Evolutionary conservation across 2,888 invertebrate species (phyloP).

Genomic region (Ormia ochracea): DNA sequence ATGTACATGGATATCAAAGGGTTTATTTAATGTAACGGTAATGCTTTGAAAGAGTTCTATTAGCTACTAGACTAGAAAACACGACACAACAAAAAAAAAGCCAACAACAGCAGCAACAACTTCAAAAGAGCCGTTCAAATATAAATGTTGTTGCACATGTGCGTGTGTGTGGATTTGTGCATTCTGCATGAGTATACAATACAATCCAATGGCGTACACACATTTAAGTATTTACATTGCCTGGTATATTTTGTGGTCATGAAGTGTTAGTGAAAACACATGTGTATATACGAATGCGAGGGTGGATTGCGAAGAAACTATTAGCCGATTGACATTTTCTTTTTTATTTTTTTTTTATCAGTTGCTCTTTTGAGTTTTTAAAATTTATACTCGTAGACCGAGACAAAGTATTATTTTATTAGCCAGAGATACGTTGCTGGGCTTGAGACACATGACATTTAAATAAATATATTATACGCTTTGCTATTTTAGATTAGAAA

Average conservation of each 20-base stretch:
- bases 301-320: too few relatives aligned
- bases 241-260: conserved; percentile 46
- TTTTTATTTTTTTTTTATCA: too few relatives aligned
- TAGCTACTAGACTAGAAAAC: conserved; percentile 59
- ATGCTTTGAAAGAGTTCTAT: conserved; percentile 59
- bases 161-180: neutral
- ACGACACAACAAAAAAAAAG: conserved; percentile 4
- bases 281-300: conserved; percentile 16
- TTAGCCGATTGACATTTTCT: too few relatives aligned
- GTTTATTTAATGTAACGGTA: conserved; percentile 52
- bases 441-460: too few relatives aligned
- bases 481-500: too few relatives aligned
- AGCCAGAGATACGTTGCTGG: too few relatives aligned
- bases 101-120: conserved; percentile 30
- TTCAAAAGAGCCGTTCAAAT: conserved; percentile 27
- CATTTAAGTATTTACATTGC: conserved; percentile 8
- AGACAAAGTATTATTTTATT: too few relatives aligned
- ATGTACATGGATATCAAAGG: conserved; percentile 35
- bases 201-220: neutral
- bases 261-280: conserved; percentile 49
- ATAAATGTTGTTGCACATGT: neutral
- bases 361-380: too few relatives aligned
- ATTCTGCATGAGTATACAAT: neutral
- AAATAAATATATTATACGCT: too few relatives aligned
- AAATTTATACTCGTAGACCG: too few relatives aligned